Evolutionary conservation across 2,113 vertebrate species (phyloP), one percentile per base, ranked within the genome.

Genomic region (Salminus brasiliensis): DNA sequence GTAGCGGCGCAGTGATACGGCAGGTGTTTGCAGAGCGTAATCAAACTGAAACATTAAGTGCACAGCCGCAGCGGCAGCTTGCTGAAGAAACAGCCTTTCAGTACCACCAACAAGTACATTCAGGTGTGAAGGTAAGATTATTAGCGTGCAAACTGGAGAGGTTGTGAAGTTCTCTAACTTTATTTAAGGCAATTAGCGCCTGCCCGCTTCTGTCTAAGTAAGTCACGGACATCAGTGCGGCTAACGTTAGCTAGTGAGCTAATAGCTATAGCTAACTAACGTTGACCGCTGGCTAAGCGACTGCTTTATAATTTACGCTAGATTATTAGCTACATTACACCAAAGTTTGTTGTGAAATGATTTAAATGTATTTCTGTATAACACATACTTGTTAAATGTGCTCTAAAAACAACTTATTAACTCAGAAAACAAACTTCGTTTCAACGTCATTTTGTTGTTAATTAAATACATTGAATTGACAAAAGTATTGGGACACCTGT

Each of bases 21-120:
- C 91, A 90, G 90, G 92, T 92, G 91, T 91, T 89, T 66, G 70
- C 59, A 84, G 73, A 78, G 27, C 57, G 4, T 83, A 89, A 90
- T 92, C 91, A 90, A 88, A 88, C 21, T 74, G 77, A 27, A 32
- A 43, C 32, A 45, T 16, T 72, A 32, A 4, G 34, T 11, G 29
- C 30, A 39, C 45, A 32, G 18, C 29, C 81, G 9, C 63, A 25
- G 60, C 67, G 25, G 45, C 3, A 57, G 78, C 65, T 4, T 45
- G 21, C 49, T 25, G 32, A 66, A 27, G 62, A 72, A 65, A 47
- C 16, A 65, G 47, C 5, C 32, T 18, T 27, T 69, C 27, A 66
- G 10, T 60, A 36, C 60, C 30, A 72, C 72, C 43, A 47, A 55
- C 60, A 8, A n/a, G n/a, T 52, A 39, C 60, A 30, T 34, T 49